Evolutionary conservation across 1,140 invertebrate genomes (phyloP).

Genomic region (Ditylenchus dipsaci): DNA sequence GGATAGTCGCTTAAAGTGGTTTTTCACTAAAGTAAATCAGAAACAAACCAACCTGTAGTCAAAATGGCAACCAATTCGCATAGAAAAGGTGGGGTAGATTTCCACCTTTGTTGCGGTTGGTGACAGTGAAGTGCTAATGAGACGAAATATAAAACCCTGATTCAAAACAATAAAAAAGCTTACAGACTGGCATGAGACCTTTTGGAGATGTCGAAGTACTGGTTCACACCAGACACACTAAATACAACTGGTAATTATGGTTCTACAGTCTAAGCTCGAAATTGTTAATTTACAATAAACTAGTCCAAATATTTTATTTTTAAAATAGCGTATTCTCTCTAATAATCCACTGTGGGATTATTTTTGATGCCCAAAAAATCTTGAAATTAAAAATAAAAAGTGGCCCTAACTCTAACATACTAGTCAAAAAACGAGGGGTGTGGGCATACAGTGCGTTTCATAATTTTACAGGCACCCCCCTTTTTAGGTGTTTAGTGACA

Average conservation of each 20-base stretch:
- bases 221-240: slow-evolving; percentile 52
- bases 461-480: too few species aligned
- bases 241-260: slow-evolving; percentile 18
- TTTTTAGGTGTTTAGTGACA: too few species aligned
- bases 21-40: background rate
- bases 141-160: background rate
- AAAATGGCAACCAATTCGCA: slow-evolving; percentile 50
- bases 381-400: too few species aligned
- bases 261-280: too few species aligned
- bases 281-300: too few species aligned
- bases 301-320: too few species aligned
- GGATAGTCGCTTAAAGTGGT: slow-evolving; percentile 33
- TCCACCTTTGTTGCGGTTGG: slow-evolving; percentile 41
- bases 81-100: slow-evolving; percentile 52
- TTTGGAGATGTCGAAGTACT: slow-evolving; percentile 48
- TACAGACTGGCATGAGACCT: slow-evolving; percentile 44
- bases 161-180: background rate
- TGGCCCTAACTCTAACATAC: too few species aligned
- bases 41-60: slow-evolving; percentile 37
- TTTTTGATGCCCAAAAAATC: too few species aligned
- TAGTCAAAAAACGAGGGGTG: too few species aligned
- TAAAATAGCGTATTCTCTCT: too few species aligned
- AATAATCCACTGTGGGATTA: too few species aligned
- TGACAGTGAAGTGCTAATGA: background rate
- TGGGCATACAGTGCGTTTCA: too few species aligned